Evolutionary conservation across 1,140 invertebrate genomes (phyloP).

Genomic region (Himalopsyche phryganea): DNA sequence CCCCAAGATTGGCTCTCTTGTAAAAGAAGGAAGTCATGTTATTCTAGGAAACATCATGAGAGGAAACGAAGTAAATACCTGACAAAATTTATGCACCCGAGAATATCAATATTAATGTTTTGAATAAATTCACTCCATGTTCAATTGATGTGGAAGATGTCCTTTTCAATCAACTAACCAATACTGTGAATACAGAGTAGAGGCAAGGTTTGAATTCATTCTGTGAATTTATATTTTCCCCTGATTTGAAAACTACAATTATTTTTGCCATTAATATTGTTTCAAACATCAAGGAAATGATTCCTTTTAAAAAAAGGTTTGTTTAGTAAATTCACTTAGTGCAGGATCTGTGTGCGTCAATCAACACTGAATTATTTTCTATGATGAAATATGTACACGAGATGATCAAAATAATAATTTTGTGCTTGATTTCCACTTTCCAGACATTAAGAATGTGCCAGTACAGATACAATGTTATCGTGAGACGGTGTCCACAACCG

Average conservation of each 20-base stretch:
- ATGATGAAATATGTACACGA: background rate
- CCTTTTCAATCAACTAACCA: background rate
- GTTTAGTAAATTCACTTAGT: background rate
- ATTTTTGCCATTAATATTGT: no score
- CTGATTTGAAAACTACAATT: background rate
- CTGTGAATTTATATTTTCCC: background rate
- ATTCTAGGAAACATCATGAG: conserved; percentile 16
- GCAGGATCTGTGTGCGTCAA: background rate
- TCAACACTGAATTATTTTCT: background rate
- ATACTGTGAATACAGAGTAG: background rate
- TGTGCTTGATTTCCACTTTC: no score
- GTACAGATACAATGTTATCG: conserved; percentile 27
- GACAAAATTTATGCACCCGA: no score
- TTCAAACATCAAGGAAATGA: no score
- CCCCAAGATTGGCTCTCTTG: conserved; percentile 17
- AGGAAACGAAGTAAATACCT: conserved; percentile 16
- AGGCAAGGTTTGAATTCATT: background rate
- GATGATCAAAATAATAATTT: background rate
- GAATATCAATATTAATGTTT: background rate
- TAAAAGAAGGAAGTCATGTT: conserved; percentile 27
- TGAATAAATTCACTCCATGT: no score
- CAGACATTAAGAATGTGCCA: conserved; percentile 26
- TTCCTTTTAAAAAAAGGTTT: no score
- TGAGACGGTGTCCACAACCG: conserved; percentile 18
- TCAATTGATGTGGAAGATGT: background rate